Evolutionary conservation across 2,888 invertebrate genomes (phyloP), one percentile per base, ranked within the genome.

Genomic region (Mesorhabditis spiculigera): DNA sequence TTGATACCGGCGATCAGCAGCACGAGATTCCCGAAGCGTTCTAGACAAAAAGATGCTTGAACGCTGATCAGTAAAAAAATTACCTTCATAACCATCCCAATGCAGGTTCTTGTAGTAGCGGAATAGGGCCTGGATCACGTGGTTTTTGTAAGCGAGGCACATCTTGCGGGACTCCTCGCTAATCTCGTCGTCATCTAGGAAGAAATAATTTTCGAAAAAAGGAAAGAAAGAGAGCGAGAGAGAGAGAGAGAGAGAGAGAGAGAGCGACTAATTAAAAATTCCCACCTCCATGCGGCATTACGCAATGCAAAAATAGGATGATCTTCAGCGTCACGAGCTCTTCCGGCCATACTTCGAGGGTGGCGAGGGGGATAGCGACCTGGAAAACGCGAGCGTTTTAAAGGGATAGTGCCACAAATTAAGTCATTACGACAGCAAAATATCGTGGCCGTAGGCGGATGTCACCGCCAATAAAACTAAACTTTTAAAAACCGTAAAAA

Each of bases 271-370:
- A 41, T 6, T 3, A 10, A 10, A 65, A 66, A 44, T 41, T 10
- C 66, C 16, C 61, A 75, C 75, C 73, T 8, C 73, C 16, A 58
- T 16, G 72, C 5, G 72, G 74, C 68, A 77, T 76, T 42, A 82
- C 80, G 63, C 79, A 82, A 63, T 81, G 78, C 69, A 82, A 83
- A 3, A 84, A 73, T 70, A 82, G 74, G 45, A 84, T 80, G 8
- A 84, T 79, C 71, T 82, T 84, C 45, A 84, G 74, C 6, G 78
- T 80, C 63, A 82, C 78, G 41, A 84, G 69, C 68, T 84, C 84
- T 67, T 83, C 81, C 4, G 82, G 77, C 61, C 74, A 73, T 65
- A 84, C 63, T 61, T 79, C 74, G 67, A 84, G 70, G 50, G 75
- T 73, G 43, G 80, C 69, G 65, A 84, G 69, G 4, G 84, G 84